These are phyloP conservation scores for Hyalella azteca DNA, from an alignment of 2,888 invertebrate genomes.

Conservation along the genomic window DNA sequence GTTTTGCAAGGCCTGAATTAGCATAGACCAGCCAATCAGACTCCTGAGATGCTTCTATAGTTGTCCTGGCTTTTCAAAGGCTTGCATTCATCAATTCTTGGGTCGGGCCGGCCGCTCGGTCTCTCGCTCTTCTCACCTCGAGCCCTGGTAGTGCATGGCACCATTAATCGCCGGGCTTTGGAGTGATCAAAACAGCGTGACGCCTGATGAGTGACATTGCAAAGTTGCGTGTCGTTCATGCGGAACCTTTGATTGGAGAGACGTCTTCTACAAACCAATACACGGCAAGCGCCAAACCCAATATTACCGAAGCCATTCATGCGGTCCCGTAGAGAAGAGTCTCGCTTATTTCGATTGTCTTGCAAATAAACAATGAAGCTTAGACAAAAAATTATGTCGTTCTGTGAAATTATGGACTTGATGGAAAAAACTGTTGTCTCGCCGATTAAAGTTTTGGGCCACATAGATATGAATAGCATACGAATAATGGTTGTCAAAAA, in stretches of 20 bases:
- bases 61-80: constrained; percentile 12
- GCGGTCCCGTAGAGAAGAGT: too few relatives aligned
- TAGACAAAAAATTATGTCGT: too few relatives aligned
- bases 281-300: neutral
- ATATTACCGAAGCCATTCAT: too few relatives aligned
- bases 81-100: constrained; percentile 23
- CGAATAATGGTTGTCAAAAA: too few relatives aligned
- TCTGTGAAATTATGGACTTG: too few relatives aligned
- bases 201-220: constrained; percentile 35
- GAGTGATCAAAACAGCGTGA: constrained; percentile 36
- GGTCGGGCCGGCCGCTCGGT: neutral
- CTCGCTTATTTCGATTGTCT: too few relatives aligned
- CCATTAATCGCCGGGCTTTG: constrained; percentile 28
- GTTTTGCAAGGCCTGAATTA: neutral
- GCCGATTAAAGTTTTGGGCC: too few relatives aligned
- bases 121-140: neutral
- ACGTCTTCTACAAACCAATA: neutral
- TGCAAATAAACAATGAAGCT: too few relatives aligned
- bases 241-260: constrained; percentile 17
- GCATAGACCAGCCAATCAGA: constrained; percentile 21
- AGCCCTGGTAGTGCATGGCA: constrained; percentile 22
- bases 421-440: too few relatives aligned
- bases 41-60: constrained; percentile 23
- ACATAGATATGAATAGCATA: too few relatives aligned
- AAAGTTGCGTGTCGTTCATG: constrained; percentile 2